Conservation (phyloP, 2,113 vertebrate species). For the Xyliphius kryptos region DNA sequence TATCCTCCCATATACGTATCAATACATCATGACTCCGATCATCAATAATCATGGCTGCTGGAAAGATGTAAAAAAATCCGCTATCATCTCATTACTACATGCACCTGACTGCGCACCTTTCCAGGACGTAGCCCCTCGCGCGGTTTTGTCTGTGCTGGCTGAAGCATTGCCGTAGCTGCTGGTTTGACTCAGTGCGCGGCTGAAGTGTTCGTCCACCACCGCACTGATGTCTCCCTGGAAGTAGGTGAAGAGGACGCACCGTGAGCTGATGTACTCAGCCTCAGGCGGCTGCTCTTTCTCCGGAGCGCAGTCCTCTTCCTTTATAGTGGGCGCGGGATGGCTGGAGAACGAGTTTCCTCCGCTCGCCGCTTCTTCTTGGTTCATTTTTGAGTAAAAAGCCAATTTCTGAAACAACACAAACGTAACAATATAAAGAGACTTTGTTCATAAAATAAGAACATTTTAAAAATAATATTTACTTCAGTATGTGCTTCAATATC, state of each 20-base stretch:
- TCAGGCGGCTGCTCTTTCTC: slow-evolving; percentile 91
- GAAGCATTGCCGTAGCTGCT: slow-evolving; percentile 67
- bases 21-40: no score
- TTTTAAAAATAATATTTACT: no score
- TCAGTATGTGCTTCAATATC: no score
- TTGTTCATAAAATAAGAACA: no score
- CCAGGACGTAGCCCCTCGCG: slow-evolving; percentile 67
- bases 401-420: slow-evolving; percentile 70
- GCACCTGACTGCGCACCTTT: slow-evolving; percentile 74
- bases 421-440: no score
- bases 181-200: slow-evolving; percentile 88
- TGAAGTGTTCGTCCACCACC: slow-evolving; percentile 97
- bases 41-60: no score
- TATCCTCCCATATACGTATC: no score
- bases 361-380: slow-evolving; percentile 78
- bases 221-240: slow-evolving; percentile 96
- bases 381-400: slow-evolving; percentile 95
- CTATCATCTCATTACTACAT: no score
- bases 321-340: slow-evolving; percentile 76
- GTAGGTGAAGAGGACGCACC: slow-evolving; percentile 95
- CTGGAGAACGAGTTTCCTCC: slow-evolving; percentile 69
- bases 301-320: slow-evolving; percentile 80
- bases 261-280: slow-evolving; percentile 90
- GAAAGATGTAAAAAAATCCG: no score
- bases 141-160: slow-evolving; percentile 57